Conservation (phyloP, 2,113 vertebrate genomes). For the Porphyrio hochstetteri region DNA sequence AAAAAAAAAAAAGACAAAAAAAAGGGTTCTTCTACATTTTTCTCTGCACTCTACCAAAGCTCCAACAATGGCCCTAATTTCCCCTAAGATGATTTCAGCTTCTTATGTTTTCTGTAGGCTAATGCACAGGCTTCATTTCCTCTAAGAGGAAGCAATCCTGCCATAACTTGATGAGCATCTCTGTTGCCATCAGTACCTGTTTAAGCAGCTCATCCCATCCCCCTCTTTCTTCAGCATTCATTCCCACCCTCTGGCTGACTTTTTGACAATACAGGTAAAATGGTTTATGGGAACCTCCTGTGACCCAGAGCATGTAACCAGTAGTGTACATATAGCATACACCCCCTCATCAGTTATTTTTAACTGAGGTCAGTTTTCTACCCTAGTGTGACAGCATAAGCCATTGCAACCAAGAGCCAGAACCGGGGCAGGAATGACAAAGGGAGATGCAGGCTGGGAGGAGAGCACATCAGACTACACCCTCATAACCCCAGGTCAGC, state of each 20-base stretch:
- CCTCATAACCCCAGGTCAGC: neutral
- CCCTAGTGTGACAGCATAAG: neutral
- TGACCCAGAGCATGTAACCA: neutral
- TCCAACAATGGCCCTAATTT: neutral
- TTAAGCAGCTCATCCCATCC: neutral
- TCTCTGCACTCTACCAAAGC: neutral
- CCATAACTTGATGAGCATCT: neutral
- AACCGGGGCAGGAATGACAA: neutral
- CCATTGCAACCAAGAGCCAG: neutral
- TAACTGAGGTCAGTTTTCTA: neutral
- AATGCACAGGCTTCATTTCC: slow-evolving; percentile 36
- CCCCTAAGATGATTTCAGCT: neutral
- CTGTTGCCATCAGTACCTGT: neutral
- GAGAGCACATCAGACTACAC: neutral
- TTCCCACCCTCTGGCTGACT: neutral
- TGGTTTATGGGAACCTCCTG: neutral
- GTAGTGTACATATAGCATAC: neutral
- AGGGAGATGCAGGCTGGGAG: neutral
- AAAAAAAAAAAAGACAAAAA: neutral
- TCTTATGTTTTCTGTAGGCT: slow-evolving; percentile 47
- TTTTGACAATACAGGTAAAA: neutral
- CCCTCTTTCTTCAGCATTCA: neutral
- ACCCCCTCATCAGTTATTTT: neutral
- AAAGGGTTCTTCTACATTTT: neutral
- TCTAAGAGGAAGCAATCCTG: slow-evolving; percentile 1